phyloP scores from a whole-genome alignment of 2,113 vertebrate species.

The Periophthalmus modestus region DNA sequence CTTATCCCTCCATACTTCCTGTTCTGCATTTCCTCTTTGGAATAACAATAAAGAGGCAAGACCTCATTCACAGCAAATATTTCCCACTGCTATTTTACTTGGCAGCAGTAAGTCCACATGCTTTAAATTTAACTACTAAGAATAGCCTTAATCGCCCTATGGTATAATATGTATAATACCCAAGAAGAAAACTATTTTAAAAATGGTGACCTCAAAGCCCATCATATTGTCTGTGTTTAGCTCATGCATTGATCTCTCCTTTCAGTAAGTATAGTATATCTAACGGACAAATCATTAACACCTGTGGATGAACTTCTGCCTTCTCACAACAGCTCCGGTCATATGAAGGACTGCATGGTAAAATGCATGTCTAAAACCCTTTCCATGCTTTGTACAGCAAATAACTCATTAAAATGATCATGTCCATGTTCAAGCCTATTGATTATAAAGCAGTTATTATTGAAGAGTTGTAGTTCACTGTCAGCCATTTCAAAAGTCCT shows the following conservation, averaged over 20 bases:
- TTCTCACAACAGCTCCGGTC: conserved; percentile 10
- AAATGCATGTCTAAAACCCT: conserved; percentile 43
- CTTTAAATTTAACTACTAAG: not conserved
- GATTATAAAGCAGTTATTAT: conserved; percentile 1
- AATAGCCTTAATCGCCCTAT: conserved; percentile 1
- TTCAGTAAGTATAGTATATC: not conserved
- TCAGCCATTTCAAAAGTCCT: conserved; percentile 66
- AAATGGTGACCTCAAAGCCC: conserved; percentile 6
- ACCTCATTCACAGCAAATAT: conserved; percentile 42
- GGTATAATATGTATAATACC: not conserved
- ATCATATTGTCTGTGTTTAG: conserved; percentile 26
- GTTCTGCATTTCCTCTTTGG: conserved; percentile 17
- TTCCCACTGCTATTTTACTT: not conserved
- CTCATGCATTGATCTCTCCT: conserved; percentile 5
- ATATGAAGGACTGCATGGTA: conserved; percentile 43
- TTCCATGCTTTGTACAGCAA: conserved; percentile 38
- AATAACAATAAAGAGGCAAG: conserved; percentile 34
- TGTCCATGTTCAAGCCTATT: not conserved
- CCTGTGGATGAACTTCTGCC: conserved; percentile 52
- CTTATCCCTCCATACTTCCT: conserved; percentile 13
- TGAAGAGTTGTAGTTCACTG: conserved; percentile 21
- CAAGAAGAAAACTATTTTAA: not conserved
- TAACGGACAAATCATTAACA: not conserved
- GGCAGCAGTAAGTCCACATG: not conserved
- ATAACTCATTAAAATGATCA: not conserved